phyloP scores from a whole-genome alignment of 1,140 invertebrate species.

The Condylostylus longicornis region DNA sequence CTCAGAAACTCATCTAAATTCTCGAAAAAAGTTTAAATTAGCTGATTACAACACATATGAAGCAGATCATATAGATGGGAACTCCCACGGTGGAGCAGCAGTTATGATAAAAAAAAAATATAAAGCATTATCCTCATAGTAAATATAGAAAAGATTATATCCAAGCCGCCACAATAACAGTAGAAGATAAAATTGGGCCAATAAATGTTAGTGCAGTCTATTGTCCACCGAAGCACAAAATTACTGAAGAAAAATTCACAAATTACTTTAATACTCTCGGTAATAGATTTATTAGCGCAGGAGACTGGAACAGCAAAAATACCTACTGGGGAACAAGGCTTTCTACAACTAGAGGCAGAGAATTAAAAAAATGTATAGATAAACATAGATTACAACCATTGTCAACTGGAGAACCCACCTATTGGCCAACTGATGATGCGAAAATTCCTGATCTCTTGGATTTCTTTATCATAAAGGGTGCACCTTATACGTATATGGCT shows the following conservation, averaged over 20 bases:
- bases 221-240: conserved; percentile 1
- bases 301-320: conserved; percentile 34
- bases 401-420: conserved; percentile 26
- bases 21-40: conserved; percentile 14
- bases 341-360: conserved; percentile 16
- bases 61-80: conserved; percentile 7
- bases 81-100: conserved; percentile 9
- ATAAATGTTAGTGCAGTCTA: conserved; percentile 4
- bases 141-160: conserved; percentile 2
- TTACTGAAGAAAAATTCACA: conserved; percentile 14
- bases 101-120: conserved; percentile 6
- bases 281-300: conserved; percentile 21
- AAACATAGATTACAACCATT: conserved; percentile 13
- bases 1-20: conserved; percentile 26
- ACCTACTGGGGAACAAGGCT: conserved; percentile 28
- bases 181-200: conserved; percentile 2
- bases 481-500: conserved; percentile 8
- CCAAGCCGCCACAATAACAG: conserved; percentile 7
- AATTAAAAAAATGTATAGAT: conserved; percentile 17
- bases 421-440: conserved; percentile 27
- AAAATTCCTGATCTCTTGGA: conserved; percentile 29
- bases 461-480: conserved; percentile 21
- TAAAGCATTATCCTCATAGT: conserved; percentile 5
- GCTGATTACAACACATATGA: conserved; percentile 1
- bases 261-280: conserved; percentile 24